Evolutionary conservation across 2,888 invertebrate species (phyloP), one percentile per base, ranked within the genome.

Genomic region (Nephrotoma appendiculata): DNA sequence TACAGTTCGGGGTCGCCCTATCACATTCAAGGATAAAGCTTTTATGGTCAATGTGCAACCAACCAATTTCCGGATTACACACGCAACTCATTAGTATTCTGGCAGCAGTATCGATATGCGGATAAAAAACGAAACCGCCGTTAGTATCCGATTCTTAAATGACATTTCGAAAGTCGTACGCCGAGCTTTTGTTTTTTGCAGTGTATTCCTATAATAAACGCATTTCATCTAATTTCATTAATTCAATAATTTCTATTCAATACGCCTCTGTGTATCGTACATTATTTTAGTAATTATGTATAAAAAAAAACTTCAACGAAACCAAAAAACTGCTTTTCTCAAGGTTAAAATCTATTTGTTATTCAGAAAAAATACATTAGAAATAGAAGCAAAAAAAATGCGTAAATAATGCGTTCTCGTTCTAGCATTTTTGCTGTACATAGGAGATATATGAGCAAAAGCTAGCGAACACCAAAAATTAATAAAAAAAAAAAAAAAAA

Each of bases 271-370:
- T 71, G 71, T 71, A 71, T 71, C 71, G 31, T 71, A 71, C 71
- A 71, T 71, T 71, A 71, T 71, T 71, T 71, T 71, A 71, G 71
- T 71, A 71, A 71, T 71, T 71, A 71, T 71, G 71, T 71, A 71
- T 71, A 52, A 15, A 71, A 71, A 71, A 71, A 71, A 71, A 71
- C 7, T 71, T 71, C 71, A 84, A 84, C 84, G 84, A 84, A 84
- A 84, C 84, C 84, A 84, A 84, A 84, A 84, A 84, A 84, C 84
- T 84, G 84, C 84, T 84, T 84, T 41, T 84, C 71, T 42, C 84
- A 84, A 84, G 84, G 84, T 84, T 84, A 71, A 71, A 71, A 71
- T 71, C 71, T 71, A 71, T 71, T 71, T 71, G 71, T 31, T 71
- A 71, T 71, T 71, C 71, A 71, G 71, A 71, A 71, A 31, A 71